Percentiles rank a stretch among this genome's conserved stretches.
Evolutionary conservation across 2,888 invertebrate species (phyloP).

Genomic region (Nyleta sp.): DNA sequence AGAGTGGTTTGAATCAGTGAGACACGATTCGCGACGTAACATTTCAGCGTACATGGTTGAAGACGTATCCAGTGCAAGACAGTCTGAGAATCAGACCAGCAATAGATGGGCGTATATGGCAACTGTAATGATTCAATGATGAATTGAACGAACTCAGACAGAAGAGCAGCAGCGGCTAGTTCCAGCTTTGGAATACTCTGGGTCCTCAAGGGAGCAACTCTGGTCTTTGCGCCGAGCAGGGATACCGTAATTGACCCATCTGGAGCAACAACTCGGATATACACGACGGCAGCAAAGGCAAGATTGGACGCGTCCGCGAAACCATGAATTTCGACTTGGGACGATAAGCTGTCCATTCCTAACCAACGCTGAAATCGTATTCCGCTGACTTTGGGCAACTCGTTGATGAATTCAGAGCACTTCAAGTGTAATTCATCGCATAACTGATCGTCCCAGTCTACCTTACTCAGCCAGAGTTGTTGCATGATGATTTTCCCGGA

Average conservation of each 20-base stretch:
- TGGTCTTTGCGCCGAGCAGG: no score
- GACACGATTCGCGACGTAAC: constrained; percentile 60
- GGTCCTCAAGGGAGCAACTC: no score
- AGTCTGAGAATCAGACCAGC: not conserved
- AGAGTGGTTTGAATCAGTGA: no score
- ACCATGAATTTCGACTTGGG: not conserved
- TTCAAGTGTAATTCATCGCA: not conserved
- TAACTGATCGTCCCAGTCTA: constrained; percentile 23
- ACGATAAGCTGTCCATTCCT: not conserved
- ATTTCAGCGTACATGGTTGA: constrained; percentile 38
- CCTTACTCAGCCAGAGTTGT: constrained; percentile 2
- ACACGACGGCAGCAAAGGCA: not conserved
- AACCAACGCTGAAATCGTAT: no score
- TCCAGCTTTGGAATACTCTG: no score
- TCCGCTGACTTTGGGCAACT: not conserved
- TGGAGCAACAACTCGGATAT: not conserved
- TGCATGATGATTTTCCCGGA: constrained; percentile 13
- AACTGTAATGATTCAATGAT: not conserved
- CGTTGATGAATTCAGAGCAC: not conserved
- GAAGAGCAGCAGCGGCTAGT: not conserved
- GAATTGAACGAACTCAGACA: not conserved
- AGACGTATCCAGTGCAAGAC: constrained; percentile 23
- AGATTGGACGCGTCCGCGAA: not conserved
- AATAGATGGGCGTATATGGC: not conserved
- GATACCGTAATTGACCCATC: not conserved